These are phyloP conservation scores for Neostethus bicornis DNA, from an alignment of 2,797 vertebrate genomes.

Conservation along the genomic window DNA sequence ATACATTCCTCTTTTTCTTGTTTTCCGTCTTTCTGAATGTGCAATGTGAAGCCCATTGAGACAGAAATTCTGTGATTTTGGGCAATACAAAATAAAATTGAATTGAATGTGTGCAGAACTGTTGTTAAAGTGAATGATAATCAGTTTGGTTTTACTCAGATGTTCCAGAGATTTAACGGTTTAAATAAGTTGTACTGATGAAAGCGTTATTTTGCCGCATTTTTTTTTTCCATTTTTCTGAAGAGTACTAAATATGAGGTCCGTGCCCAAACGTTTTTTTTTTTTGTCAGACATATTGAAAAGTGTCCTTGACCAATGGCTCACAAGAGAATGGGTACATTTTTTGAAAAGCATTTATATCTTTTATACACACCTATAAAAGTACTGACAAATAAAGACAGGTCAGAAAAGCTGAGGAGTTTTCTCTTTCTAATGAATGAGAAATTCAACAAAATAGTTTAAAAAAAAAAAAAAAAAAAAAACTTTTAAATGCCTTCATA, in stretches of 20 bases:
- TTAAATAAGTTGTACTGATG: background rate
- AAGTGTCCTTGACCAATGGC: background rate
- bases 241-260: slow-evolving; percentile 1
- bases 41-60: too few relatives aligned
- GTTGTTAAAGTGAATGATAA: background rate
- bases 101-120: too few relatives aligned
- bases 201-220: background rate
- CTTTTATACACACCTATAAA: too few relatives aligned
- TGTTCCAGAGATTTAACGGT: background rate
- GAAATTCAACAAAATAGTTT: background rate
- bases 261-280: background rate
- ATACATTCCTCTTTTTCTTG: too few relatives aligned
- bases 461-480: too few relatives aligned
- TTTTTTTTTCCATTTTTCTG: slow-evolving; percentile 1
- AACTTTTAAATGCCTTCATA: too few relatives aligned
- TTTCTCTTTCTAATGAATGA: too few relatives aligned
- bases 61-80: too few relatives aligned
- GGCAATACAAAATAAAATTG: too few relatives aligned
- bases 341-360: too few relatives aligned
- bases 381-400: background rate
- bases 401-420: background rate
- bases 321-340: background rate
- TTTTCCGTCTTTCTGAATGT: too few relatives aligned
- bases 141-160: background rate
- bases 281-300: background rate